phyloP scores from a whole-genome alignment of 2,113 vertebrate genomes.

The Balaeniceps rex region DNA sequence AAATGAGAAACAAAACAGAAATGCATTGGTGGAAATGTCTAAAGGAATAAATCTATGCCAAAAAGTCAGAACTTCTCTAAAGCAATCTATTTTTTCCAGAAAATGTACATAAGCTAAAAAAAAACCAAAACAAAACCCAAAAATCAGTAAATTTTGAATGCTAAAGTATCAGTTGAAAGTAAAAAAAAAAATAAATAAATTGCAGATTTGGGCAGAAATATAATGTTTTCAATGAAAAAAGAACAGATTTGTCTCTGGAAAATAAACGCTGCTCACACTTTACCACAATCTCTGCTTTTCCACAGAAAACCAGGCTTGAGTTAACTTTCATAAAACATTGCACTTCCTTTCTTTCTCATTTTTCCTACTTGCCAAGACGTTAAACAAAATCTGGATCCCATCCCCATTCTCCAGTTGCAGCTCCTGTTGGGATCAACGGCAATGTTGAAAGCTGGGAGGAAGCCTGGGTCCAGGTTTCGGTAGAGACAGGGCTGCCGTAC shows the following conservation, averaged over 20 bases:
- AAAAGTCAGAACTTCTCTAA: background rate
- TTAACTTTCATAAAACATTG: background rate
- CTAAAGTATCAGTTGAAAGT: background rate
- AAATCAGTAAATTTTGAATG: background rate
- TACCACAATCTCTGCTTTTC: background rate
- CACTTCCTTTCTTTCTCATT: background rate
- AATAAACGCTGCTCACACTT: background rate
- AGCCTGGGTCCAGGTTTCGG: background rate
- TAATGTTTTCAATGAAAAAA: background rate
- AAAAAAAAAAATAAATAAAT: background rate
- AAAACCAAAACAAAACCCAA: too few relatives aligned
- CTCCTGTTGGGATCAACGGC: background rate
- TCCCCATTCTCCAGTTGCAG: background rate
- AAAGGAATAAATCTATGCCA: background rate
- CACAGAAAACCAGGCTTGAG: background rate
- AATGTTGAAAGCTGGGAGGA: background rate
- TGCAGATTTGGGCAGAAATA: background rate
- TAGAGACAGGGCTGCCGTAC: accelerated
- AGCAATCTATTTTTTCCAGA: background rate
- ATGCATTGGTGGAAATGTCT: background rate
- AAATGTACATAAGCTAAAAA: background rate
- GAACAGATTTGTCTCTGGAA: background rate
- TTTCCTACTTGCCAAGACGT: background rate
- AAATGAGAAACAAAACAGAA: background rate
- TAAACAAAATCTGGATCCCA: background rate